Percentiles rank a stretch among this genome's conserved stretches.
phyloP scores from a whole-genome alignment of 1,140 invertebrate genomes.

The Aphis craccivora region DNA sequence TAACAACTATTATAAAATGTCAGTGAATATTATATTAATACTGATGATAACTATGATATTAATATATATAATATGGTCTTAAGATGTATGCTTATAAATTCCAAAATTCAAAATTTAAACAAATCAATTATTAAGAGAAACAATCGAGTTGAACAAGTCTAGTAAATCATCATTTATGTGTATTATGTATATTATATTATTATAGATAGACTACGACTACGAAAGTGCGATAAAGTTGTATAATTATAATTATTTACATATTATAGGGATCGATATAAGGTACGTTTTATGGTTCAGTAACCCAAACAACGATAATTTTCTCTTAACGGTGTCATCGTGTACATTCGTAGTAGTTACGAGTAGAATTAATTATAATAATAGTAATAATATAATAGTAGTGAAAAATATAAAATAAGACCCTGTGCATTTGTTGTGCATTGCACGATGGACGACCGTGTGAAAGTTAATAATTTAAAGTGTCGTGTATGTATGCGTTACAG shows the following conservation, averaged over 20 bases:
- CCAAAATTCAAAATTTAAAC: background rate
- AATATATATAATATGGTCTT: too few species aligned
- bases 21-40: too few species aligned
- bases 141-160: background rate
- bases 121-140: background rate
- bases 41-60: too few species aligned
- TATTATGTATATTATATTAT: background rate
- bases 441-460: conserved; percentile 28
- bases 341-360: background rate
- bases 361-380: background rate
- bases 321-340: background rate
- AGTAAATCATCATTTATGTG: background rate
- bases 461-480: background rate
- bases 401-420: background rate
- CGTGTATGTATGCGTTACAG: background rate
- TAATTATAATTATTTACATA: background rate
- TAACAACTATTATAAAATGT: too few species aligned
- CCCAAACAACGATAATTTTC: background rate
- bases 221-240: too few species aligned
- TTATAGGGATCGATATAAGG: background rate
- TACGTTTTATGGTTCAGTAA: background rate
- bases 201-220: background rate
- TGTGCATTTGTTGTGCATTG: background rate
- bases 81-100: background rate
- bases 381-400: background rate